These are phyloP conservation scores for Rattus norvegicus DNA, from an alignment of 2,113 vertebrate species.

Conservation along the genomic window GRCr8 NC_086028.1:94233001-94233500, in stretches of 20 bases:
- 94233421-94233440: neutral
- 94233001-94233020: constrained; percentile 53
- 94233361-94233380: neutral
- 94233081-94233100: neutral
- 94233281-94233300: neutral
- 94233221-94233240: neutral
- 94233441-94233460: neutral
- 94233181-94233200: constrained; percentile 6
- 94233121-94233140: neutral
- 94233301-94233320: neutral
- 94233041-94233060: constrained; percentile 57
- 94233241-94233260: neutral
- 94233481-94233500: accelerated
- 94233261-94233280: neutral
- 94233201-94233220: constrained; percentile 27
- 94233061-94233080: neutral
- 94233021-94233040: constrained; percentile 51
- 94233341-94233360: neutral
- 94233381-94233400: neutral
- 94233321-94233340: neutral
- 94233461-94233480: neutral
- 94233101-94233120: neutral
- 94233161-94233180: constrained; percentile 43
- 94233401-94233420: constrained; percentile 19
- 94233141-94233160: neutral